Evolutionary conservation across 2,113 vertebrate species (phyloP), one percentile per base, ranked within the genome.

Genomic region (Sterrhoptilus dennistouni): DNA sequence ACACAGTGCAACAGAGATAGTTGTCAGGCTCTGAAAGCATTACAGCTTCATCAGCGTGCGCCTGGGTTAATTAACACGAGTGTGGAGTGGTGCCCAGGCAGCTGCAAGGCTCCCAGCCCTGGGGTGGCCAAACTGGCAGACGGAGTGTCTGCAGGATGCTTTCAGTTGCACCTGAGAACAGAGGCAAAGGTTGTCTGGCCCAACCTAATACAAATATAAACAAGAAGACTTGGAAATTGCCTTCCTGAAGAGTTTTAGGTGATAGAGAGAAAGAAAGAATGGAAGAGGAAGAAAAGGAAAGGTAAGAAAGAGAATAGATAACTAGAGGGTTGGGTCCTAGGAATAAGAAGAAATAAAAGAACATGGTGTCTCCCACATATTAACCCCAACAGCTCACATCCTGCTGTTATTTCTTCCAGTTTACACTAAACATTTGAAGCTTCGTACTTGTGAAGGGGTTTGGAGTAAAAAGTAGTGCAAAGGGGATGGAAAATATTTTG

Each of bases 141-240:
- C 0, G 0, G 12, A 1, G 0, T 3, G 5, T 8, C 82, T 63
- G 82, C 57, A 31, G 0, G 1, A 23, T 7, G 14, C 27, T 76
- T 42, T 13, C 24, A 23, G 40, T 4, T 49, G 24, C 24, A 17
- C n/a, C 56, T 71, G 47, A 47, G 66, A 70, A 11, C 33, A 93
- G 44, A 83, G 49, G 53, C 23, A 36, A 50, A 66, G 25, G 18
- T 14, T 83, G 47, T 19, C 52, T 61, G 47, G 42, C 53, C 31
- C 47, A 60, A 11, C 20, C 14, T 35, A 35, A 52, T 21, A 25
- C 6, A 66, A 70, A 52, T 35, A 68, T 23, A 65, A 87, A 60
- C 5, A 52, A 28, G 17, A 77, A 11, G 23, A 45, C 13, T 14
- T 28, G 17, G 29, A 91, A 78, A 59, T 47, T 28, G 10, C 21